Base-by-base conservation (phyloP, 2,888 invertebrate species). In the Mythimna albipuncta region DNA sequence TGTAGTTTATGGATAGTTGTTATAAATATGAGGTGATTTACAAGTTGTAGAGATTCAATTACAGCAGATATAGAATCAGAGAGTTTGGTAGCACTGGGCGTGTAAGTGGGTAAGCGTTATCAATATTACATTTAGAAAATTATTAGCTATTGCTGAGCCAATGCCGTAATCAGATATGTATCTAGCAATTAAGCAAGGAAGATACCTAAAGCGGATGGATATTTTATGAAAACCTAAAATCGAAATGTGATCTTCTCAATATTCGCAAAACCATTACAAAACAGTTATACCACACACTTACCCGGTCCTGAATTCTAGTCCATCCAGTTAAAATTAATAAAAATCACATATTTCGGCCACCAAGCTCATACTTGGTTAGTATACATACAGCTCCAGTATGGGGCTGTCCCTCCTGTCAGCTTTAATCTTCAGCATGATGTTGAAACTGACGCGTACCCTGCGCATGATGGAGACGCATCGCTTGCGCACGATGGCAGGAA, bases 41-140 rank as follows among this genome's bases (percentile, higher is more conserved):
- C 26, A 59, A 59, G 21, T 59, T 44, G 63, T 75, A 63, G 11
- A 73, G 52, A 75, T 79, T 9, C 79, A 75, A 72, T 75, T 75
- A 73, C 26, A 9, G 50, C 80, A 54, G 58, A 72, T 79, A 59
- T 58, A 62, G 54, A 62, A 50, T 50, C n/a, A 62, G 32, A 79
- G 73, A 47, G 52, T 10, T 47, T 54, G 52, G 1, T n/a, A 44
- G 26, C 44, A 6, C 50, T 10, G 57, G 44, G 47, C 50, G 19
- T n/a, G 21, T 26, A 35, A 62, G 75, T 62, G 26, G 41, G 35
- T 13, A 38, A 26, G 57, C 19, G 44, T 63, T 63, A 72, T 63
- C 44, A 79, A 54, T 71, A 79, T 63, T 44, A 55, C 16, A 57
- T 57, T 62, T 44, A 59, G 57, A 58, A 72, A 75, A 79, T 79